These are phyloP conservation scores for Sebastes trivittatus DNA, from an alignment of 2,797 vertebrate genomes.

Conservation along the genomic window DNA sequence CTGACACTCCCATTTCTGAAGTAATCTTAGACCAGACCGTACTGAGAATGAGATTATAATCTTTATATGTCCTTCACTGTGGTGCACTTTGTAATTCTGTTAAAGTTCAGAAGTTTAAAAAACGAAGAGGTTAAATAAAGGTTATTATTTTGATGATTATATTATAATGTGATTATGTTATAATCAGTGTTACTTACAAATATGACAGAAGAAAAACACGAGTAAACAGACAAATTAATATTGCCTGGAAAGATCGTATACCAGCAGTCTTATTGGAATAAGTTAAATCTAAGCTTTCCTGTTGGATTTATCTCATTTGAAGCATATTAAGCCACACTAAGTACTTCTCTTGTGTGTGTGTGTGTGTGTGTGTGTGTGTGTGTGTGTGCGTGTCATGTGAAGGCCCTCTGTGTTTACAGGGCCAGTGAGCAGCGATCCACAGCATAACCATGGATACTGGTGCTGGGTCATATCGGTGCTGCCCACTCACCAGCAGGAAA, in stretches of 20 bases:
- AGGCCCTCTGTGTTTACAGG: slow-evolving; percentile 67
- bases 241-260: slow-evolving; percentile 25
- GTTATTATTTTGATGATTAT: not conserved
- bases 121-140: not conserved
- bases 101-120: slow-evolving; percentile 9
- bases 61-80: not conserved
- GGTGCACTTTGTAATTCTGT: not conserved
- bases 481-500: slow-evolving; percentile 58
- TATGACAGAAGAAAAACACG: slow-evolving; percentile 13
- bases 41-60: too few relatives aligned
- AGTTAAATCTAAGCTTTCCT: slow-evolving; percentile 41
- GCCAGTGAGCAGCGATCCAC: slow-evolving; percentile 60
- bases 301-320: slow-evolving; percentile 39
- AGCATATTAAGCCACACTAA: slow-evolving; percentile 38
- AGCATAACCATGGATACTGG: slow-evolving; percentile 51
- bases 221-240: slow-evolving; percentile 25
- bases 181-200: slow-evolving; percentile 23
- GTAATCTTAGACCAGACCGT: too few relatives aligned
- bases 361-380: not conserved
- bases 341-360: slow-evolving; percentile 1
- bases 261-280: slow-evolving; percentile 16
- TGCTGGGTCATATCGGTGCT: slow-evolving; percentile 51
- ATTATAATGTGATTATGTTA: slow-evolving; percentile 33
- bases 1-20: too few relatives aligned
- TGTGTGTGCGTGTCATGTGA: slow-evolving; percentile 55